Conservation (phyloP, 2,113 vertebrate genomes). For the Polypterus bichir region DNA sequence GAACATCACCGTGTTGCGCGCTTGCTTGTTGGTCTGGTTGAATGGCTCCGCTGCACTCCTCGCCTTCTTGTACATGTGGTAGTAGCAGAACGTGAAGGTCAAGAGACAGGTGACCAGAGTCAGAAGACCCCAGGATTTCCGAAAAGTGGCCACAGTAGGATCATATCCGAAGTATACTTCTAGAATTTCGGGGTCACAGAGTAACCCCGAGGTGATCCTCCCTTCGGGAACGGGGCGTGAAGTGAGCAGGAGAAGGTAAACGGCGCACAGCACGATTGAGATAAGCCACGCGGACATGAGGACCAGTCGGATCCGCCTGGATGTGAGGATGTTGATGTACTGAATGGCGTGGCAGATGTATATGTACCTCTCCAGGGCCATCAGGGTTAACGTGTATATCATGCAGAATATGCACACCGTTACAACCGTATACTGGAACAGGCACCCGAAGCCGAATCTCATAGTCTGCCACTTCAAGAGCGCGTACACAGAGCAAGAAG, state of each 20-base stretch:
- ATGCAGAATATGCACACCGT: no score
- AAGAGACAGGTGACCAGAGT: slow-evolving; percentile 26
- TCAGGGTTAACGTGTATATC: slow-evolving; percentile 33
- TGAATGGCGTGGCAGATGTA: slow-evolving; percentile 38
- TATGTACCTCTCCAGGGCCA: slow-evolving; percentile 42
- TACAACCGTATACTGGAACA: no score
- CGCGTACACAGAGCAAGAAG: no score
- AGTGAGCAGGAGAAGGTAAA: slow-evolving; percentile 21
- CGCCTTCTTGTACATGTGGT: slow-evolving; percentile 32
- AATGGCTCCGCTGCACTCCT: slow-evolving; percentile 31
- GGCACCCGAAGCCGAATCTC: no score
- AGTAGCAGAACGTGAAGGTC: slow-evolving; percentile 27
- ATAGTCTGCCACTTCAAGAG: no score
- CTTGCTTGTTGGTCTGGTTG: slow-evolving; percentile 25
- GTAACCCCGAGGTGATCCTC: slow-evolving; percentile 21
- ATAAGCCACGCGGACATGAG: slow-evolving; percentile 26
- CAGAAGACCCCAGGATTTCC: slow-evolving; percentile 14
- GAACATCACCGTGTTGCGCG: slow-evolving; percentile 35
- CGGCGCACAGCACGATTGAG: slow-evolving; percentile 9
- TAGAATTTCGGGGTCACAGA: slow-evolving; percentile 37
- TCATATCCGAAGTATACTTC: slow-evolving; percentile 36
- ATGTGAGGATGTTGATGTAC: slow-evolving; percentile 30
- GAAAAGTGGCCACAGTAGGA: slow-evolving; percentile 17
- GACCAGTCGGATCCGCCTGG: slow-evolving; percentile 16
- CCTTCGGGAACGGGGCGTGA: not conserved